These are phyloP conservation scores for Psylliodes chrysocephalus DNA, from an alignment of 2,888 invertebrate species.

Conservation along the genomic window DNA sequence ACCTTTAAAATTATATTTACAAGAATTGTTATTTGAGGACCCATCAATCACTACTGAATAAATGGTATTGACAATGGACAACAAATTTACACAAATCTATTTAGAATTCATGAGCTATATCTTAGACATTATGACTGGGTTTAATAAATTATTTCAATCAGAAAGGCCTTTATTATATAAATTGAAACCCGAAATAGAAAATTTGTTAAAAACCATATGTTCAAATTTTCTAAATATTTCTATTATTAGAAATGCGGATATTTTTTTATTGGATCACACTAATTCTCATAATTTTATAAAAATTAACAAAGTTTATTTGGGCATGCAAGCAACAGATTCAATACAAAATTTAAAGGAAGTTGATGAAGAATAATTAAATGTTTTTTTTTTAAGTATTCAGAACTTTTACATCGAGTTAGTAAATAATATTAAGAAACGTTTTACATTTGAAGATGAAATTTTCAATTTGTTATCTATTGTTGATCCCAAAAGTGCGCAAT, in stretches of 20 bases:
- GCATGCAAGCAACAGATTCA: not conserved
- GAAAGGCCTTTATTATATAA: slow-evolving; percentile 16
- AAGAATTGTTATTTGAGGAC: slow-evolving; percentile 11
- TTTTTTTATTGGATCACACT: slow-evolving; percentile 12
- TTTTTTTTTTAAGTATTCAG: not conserved
- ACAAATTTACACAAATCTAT: slow-evolving; percentile 19
- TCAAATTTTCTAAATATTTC: slow-evolving; percentile 18
- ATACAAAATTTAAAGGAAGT: not conserved
- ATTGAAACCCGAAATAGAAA: slow-evolving; percentile 17
- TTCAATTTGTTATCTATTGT: no score
- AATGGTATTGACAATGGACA: slow-evolving; percentile 5
- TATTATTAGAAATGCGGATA: slow-evolving; percentile 3
- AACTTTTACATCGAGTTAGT: not conserved
- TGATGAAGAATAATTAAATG: not conserved
- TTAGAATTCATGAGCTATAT: slow-evolving; percentile 21
- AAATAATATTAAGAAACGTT: no score
- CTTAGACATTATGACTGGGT: slow-evolving; percentile 13
- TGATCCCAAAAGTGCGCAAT: no score
- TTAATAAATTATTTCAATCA: slow-evolving; percentile 26
- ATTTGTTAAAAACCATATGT: slow-evolving; percentile 10
- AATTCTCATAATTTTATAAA: slow-evolving; percentile 8
- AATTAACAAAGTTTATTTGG: not conserved
- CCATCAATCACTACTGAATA: slow-evolving; percentile 15
- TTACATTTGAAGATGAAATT: no score
- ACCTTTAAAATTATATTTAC: slow-evolving; percentile 15